Conservation (phyloP, 2,888 invertebrate species). For the Steinernema hermaphroditum region DNA sequence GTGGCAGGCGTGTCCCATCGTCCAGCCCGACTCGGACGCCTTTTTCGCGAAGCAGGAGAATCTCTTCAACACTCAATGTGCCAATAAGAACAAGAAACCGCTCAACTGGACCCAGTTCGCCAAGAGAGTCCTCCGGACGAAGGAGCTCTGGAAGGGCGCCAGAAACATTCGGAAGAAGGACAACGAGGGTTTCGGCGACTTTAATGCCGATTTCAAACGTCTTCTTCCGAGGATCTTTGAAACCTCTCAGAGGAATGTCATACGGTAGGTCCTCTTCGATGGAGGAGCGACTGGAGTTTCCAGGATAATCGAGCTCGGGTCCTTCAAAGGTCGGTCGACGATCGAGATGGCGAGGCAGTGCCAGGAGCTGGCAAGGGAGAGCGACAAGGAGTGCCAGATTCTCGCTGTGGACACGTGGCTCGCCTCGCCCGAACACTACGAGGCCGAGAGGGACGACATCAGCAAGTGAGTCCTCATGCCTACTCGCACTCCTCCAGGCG, state of each 20-base stretch:
- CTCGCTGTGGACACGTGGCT: constrained; percentile 27
- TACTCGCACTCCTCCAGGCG: no score
- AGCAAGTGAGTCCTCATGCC: no score
- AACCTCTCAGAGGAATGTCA: neutral
- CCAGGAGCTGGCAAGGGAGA: neutral
- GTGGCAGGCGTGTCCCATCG: neutral
- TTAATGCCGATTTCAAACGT: neutral
- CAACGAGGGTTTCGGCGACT: neutral
- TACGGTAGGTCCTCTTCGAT: neutral
- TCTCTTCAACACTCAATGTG: neutral
- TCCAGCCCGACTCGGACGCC: constrained; percentile 16
- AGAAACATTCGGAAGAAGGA: neutral
- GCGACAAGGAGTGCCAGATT: constrained; percentile 9
- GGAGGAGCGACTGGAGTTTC: neutral
- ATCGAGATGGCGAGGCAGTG: constrained; percentile 12
- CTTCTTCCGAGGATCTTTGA: constrained; percentile 9
- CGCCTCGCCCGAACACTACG: constrained; percentile 14
- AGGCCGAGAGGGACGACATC: constrained; percentile 1
- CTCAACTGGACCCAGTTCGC: constrained; percentile 14
- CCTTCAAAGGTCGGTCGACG: constrained; percentile 13
- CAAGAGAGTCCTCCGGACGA: neutral
- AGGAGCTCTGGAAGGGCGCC: neutral
- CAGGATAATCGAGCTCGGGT: constrained; percentile 15
- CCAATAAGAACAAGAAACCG: neutral
- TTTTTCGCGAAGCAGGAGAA: constrained; percentile 19